These are phyloP conservation scores for Knipowitschia caucasica DNA, from an alignment of 2,797 vertebrate genomes.

Conservation along the genomic window DNA sequence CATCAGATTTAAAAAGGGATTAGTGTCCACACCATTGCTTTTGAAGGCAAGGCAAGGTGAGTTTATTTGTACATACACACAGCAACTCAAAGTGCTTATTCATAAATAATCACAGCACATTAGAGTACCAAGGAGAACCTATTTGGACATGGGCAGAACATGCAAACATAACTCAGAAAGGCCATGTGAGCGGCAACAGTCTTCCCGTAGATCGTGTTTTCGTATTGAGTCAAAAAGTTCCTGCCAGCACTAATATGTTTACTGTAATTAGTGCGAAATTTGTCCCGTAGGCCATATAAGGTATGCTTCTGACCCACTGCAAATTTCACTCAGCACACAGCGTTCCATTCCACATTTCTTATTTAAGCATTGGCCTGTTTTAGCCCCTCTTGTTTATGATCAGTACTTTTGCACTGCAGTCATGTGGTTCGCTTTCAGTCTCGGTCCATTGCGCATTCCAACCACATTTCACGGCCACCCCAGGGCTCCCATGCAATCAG, in stretches of 20 bases:
- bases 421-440: not conserved
- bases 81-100: too few relatives aligned
- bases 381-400: not conserved
- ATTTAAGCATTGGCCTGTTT: not conserved
- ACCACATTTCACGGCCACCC: not conserved
- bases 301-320: not conserved
- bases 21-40: slow-evolving; percentile 6
- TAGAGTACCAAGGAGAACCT: too few relatives aligned
- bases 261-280: too few relatives aligned
- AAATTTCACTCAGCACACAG: not conserved
- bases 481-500: not conserved
- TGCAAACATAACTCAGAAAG: too few relatives aligned
- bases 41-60: not conserved
- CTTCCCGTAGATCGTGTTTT: too few relatives aligned
- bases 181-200: too few relatives aligned
- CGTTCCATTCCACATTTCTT: not conserved
- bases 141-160: too few relatives aligned
- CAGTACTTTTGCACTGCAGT: not conserved
- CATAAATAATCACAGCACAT: too few relatives aligned
- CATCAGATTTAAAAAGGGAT: slow-evolving; percentile 29
- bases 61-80: too few relatives aligned
- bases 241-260: too few relatives aligned
- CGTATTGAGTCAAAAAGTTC: too few relatives aligned
- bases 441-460: slow-evolving; percentile 1
- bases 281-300: too few relatives aligned